A percentile compares a stretch with the other conserved stretches of the same genome.
Conservation (phyloP, 2,113 vertebrate species). For the Carettochelys insculpta region DNA sequence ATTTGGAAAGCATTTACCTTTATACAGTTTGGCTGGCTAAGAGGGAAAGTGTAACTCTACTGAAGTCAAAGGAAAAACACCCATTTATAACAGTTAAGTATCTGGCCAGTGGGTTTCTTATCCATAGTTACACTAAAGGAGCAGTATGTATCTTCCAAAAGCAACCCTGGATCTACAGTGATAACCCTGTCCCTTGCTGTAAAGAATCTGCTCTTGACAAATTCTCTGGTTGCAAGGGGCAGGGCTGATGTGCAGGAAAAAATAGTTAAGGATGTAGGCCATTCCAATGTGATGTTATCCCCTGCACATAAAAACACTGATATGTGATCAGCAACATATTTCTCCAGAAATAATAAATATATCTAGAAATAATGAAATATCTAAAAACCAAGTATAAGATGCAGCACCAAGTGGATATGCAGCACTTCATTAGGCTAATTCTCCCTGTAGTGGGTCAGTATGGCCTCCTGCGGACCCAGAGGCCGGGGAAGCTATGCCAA, state of each 20-base stretch:
- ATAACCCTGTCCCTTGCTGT: not conserved
- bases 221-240: not conserved
- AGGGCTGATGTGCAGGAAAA: not conserved
- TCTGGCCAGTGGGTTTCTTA: not conserved
- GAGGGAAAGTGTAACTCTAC: not conserved
- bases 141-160: not conserved
- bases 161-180: not conserved
- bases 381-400: not conserved
- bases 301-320: not conserved
- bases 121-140: no score
- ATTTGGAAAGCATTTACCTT: not conserved
- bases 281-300: not conserved
- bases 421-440: no score
- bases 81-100: not conserved
- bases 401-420: no score
- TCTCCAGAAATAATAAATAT: not conserved
- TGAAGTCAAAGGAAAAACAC: not conserved
- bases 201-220: not conserved
- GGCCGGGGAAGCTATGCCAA: no score
- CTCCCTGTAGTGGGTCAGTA: no score
- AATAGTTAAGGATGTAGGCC: not conserved
- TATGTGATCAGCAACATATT: not conserved
- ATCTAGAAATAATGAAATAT: not conserved
- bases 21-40: not conserved
- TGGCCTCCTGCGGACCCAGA: no score